Evolutionary conservation across 2,113 vertebrate genomes (phyloP).

Genomic region (Oxyruncus cristatus): DNA sequence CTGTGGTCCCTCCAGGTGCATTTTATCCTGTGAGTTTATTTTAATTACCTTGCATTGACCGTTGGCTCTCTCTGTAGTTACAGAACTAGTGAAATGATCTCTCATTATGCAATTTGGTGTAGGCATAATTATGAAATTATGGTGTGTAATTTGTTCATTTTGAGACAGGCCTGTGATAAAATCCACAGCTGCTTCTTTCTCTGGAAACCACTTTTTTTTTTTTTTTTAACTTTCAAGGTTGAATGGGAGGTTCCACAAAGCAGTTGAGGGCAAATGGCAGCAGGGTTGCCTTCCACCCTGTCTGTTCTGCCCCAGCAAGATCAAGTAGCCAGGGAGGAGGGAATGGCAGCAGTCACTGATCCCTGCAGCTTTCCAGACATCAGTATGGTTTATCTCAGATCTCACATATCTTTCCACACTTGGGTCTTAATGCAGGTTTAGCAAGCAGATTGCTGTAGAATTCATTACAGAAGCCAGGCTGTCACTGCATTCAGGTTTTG

Average conservation of each 20-base stretch:
- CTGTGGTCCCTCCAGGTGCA: neutral
- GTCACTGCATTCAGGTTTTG: neutral
- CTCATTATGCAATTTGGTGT: slow-evolving; percentile 1
- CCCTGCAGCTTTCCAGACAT: neutral
- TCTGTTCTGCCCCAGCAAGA: neutral
- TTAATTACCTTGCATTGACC: neutral
- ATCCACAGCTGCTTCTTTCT: neutral
- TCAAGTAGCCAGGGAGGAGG: neutral
- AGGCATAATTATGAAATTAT: slow-evolving; percentile 23
- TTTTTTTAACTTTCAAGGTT: neutral
- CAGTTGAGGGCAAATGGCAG: neutral
- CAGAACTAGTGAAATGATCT: neutral
- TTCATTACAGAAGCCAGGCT: neutral
- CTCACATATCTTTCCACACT: neutral
- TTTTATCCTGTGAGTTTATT: neutral
- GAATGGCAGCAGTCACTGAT: rapidly evolving
- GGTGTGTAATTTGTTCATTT: slow-evolving; percentile 52
- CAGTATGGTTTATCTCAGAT: neutral
- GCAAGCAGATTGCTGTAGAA: neutral
- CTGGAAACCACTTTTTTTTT: neutral
- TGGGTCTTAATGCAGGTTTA: neutral
- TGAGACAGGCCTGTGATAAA: slow-evolving; percentile 10
- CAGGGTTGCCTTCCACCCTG: neutral
- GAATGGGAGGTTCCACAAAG: neutral
- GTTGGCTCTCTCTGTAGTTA: neutral